A percentile compares a stretch with the other conserved stretches of the same genome.
These are phyloP conservation scores for Watsonalla binaria DNA, from an alignment of 2,888 invertebrate species.

Conservation along the genomic window DNA sequence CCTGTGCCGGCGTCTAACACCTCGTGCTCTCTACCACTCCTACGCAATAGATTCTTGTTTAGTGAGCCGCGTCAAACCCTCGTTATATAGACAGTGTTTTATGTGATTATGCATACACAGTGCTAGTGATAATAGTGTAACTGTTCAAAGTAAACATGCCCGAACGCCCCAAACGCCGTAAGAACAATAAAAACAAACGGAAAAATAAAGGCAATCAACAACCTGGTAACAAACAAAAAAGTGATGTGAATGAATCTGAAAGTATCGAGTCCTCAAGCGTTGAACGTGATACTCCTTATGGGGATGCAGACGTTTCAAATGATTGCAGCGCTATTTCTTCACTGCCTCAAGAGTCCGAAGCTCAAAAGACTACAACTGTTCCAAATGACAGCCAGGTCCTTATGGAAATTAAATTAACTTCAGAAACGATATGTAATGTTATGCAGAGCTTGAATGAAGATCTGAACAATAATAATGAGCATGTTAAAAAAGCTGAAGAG, in stretches of 20 bases:
- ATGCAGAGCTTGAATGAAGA: constrained; percentile 25
- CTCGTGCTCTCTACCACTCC: constrained; percentile 46
- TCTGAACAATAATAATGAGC: constrained; percentile 42
- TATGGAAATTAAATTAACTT: constrained; percentile 7
- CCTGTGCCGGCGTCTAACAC: constrained; percentile 40
- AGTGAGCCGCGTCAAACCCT: constrained; percentile 40
- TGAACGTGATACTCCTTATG: constrained; percentile 15
- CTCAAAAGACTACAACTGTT: not conserved
- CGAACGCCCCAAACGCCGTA: constrained; percentile 63
- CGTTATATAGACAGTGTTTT: constrained; percentile 47
- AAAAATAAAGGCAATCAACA: constrained; percentile 59
- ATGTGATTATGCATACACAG: constrained; percentile 53
- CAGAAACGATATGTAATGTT: constrained; percentile 12
- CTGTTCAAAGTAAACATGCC: constrained; percentile 55
- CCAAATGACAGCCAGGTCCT: not conserved
- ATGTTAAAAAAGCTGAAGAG: constrained; percentile 5
- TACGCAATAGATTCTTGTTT: constrained; percentile 57
- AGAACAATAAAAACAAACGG: constrained; percentile 70
- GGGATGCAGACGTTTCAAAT: not conserved
- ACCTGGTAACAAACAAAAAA: constrained; percentile 37
- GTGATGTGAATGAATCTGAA: constrained; percentile 31
- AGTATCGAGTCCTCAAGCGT: constrained; percentile 27
- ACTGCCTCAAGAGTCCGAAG: not conserved
- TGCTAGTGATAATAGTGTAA: constrained; percentile 63
- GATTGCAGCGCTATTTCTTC: not conserved